A percentile compares a stretch with the other conserved stretches of the same genome.
Conservation (phyloP, 2,797 vertebrate species). For the Bryconaethiops microstoma region DNA sequence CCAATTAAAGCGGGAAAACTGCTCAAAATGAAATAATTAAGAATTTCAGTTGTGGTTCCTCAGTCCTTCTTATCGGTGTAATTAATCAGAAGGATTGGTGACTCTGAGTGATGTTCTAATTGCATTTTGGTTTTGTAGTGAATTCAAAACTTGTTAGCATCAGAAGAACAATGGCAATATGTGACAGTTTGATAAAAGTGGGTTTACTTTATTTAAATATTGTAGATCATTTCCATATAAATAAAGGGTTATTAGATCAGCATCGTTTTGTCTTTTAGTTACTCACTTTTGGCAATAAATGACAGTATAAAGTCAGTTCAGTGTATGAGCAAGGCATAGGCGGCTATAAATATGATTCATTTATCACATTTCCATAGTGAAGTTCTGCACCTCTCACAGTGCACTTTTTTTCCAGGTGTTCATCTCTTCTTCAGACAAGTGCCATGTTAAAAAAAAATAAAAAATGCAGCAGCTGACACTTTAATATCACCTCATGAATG, state of each 20-base stretch:
- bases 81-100: conserved; percentile 37
- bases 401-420: conserved; percentile 3
- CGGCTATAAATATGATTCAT: background rate
- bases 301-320: background rate
- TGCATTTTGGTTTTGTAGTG: conserved; percentile 20
- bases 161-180: conserved; percentile 6
- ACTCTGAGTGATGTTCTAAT: conserved; percentile 49
- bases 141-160: conserved; percentile 11
- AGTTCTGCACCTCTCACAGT: conserved; percentile 14
- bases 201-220: background rate
- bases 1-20: background rate
- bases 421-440: background rate
- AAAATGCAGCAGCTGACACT: conserved; percentile 42
- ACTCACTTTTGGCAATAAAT: no score
- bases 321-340: background rate
- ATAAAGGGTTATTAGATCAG: background rate
- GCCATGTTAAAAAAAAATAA: background rate
- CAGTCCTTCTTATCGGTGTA: conserved; percentile 30
- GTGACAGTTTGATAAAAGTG: background rate
- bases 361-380: conserved; percentile 21
- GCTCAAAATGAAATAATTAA: background rate
- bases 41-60: background rate
- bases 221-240: background rate
- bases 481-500: conserved; percentile 56
- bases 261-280: background rate